Evolutionary conservation across 2,797 vertebrate genomes (phyloP).

Genomic region (Pyrrhura leucotis): DNA sequence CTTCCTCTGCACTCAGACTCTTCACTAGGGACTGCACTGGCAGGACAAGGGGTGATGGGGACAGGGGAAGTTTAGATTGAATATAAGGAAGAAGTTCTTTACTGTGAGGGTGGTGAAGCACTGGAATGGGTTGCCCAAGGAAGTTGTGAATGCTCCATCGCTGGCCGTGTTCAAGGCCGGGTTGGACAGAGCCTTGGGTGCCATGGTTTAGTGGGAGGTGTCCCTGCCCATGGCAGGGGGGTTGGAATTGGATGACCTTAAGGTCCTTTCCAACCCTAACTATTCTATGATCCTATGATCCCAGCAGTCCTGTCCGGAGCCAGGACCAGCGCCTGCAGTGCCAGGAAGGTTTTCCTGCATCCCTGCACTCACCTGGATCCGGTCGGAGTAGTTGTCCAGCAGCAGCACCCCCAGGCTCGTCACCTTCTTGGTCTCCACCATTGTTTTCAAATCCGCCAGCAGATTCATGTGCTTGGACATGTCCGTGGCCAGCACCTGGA

Average conservation of each 20-base stretch:
- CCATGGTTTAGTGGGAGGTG: too few species aligned
- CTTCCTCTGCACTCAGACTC: background rate
- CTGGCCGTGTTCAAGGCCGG: too few species aligned
- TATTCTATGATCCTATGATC: too few species aligned
- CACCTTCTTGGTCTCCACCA: constrained; percentile 98
- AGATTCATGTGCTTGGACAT: constrained; percentile 98
- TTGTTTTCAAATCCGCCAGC: constrained; percentile 93
- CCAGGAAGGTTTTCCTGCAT: background rate
- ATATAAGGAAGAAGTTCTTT: too few species aligned
- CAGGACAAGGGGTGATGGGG: background rate
- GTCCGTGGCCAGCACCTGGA: constrained; percentile 91
- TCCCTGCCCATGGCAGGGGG: too few species aligned
- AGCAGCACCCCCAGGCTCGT: constrained; percentile 91
- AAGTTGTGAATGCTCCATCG: too few species aligned
- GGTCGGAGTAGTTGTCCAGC: constrained; percentile 93
- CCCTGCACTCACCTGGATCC: constrained; percentile 85
- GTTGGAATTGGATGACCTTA: too few species aligned
- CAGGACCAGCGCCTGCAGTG: accelerated
- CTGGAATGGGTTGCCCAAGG: too few species aligned
- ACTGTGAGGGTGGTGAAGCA: too few species aligned
- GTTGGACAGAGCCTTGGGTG: too few species aligned
- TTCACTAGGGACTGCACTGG: background rate
- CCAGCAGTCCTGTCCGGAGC: accelerated
- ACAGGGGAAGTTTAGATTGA: too few species aligned
- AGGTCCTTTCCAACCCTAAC: too few species aligned